phyloP scores from a whole-genome alignment of 2,113 vertebrate genomes.

The Elgaria multicarinata region DNA sequence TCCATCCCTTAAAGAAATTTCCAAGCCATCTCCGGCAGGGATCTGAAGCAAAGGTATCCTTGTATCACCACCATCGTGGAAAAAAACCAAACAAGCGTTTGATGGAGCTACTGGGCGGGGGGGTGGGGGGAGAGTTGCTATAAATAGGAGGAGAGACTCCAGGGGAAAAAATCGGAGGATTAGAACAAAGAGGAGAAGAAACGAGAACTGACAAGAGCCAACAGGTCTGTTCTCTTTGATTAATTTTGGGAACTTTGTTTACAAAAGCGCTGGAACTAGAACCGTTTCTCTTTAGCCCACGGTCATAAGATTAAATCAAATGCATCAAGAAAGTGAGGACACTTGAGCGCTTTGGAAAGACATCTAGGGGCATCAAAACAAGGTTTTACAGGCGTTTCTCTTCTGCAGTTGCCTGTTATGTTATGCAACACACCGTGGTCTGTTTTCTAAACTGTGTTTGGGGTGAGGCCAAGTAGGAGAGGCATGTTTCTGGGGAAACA shows the following conservation, averaged over 20 bases:
- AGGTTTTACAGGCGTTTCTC: background rate
- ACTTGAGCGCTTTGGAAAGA: background rate
- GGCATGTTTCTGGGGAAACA: background rate
- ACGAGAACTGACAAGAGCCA: conserved; percentile 4
- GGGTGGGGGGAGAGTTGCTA: background rate
- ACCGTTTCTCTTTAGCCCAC: background rate
- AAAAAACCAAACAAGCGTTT: background rate
- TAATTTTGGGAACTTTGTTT: conserved; percentile 12
- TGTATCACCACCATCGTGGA: background rate
- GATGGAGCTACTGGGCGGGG: background rate
- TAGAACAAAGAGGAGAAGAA: background rate
- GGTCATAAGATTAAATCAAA: background rate
- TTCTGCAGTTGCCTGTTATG: background rate
- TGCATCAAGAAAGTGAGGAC: too few relatives aligned
- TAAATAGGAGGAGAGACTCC: conserved; percentile 9
- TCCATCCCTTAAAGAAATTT: background rate
- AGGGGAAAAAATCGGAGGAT: background rate
- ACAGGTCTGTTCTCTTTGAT: conserved; percentile 20
- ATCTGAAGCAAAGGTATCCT: background rate
- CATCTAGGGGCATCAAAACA: background rate
- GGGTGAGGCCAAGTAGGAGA: background rate
- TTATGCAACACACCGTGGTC: background rate
- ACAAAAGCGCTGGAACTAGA: background rate
- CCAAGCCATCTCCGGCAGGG: background rate
- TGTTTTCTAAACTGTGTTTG: background rate